Conservation (phyloP, 2,113 vertebrate genomes). For the Piliocolobus tephrosceles region DNA sequence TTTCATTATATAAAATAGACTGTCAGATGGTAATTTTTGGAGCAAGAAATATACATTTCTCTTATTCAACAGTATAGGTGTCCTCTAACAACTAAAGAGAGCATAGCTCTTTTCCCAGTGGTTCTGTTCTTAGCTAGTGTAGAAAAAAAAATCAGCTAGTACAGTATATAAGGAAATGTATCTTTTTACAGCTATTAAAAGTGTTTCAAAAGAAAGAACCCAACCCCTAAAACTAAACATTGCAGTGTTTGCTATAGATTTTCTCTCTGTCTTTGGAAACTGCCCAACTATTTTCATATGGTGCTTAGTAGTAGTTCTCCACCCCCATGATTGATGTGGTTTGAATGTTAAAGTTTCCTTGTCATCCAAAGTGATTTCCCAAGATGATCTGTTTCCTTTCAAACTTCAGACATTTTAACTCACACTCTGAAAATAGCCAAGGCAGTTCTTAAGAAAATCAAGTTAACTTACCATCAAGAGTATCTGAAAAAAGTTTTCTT, state of each 20-base stretch:
- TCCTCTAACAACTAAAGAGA: background rate
- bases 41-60: constrained; percentile 13
- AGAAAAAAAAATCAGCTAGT: background rate
- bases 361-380: constrained; percentile 56
- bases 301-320: constrained; percentile 11
- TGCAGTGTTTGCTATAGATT: background rate
- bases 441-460: constrained; percentile 50
- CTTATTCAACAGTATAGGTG: background rate
- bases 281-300: constrained; percentile 63
- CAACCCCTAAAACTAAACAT: constrained; percentile 59
- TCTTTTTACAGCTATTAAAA: constrained; percentile 54
- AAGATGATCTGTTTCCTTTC: constrained; percentile 76
- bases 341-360: constrained; percentile 56
- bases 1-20: constrained; percentile 29
- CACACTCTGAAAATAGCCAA: constrained; percentile 62
- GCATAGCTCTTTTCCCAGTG: background rate
- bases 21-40: background rate
- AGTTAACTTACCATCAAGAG: constrained; percentile 65
- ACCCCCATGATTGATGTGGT: constrained; percentile 68
- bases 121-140: constrained; percentile 22
- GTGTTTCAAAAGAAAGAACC: constrained; percentile 55
- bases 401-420: constrained; percentile 66
- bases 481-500: background rate
- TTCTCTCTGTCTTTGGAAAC: constrained; percentile 52
- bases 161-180: constrained; percentile 12